Conservation (phyloP, 2,888 invertebrate genomes). For the Odontothrips loti region DNA sequence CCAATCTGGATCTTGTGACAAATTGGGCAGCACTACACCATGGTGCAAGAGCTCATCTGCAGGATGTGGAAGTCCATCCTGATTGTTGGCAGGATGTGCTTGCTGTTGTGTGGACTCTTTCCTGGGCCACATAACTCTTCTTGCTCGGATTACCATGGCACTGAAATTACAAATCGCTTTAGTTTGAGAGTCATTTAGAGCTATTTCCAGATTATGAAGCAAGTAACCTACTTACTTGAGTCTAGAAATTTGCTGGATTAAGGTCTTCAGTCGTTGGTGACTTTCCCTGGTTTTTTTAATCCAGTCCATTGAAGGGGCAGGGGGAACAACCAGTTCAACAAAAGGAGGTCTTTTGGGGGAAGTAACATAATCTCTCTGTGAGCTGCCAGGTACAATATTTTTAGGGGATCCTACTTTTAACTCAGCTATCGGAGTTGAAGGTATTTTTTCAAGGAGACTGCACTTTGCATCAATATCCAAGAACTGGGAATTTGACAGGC, state of each 20-base stretch:
- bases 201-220: neutral
- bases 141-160: neutral
- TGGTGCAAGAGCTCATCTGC: neutral
- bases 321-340: neutral
- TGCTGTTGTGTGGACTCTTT: neutral
- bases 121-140: conserved; percentile 1
- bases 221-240: neutral
- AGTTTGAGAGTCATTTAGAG: neutral
- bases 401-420: neutral
- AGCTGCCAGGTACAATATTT: neutral
- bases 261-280: neutral
- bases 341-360: neutral
- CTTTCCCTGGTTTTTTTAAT: neutral
- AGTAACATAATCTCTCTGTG: neutral
- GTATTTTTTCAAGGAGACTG: neutral
- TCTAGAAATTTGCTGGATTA: neutral
- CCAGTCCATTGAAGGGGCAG: neutral
- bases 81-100: neutral
- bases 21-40: neutral
- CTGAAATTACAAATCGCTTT: neutral
- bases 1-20: neutral
- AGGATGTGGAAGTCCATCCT: neutral
- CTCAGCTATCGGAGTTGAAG: neutral
- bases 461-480: neutral
- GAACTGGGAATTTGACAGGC: neutral